A percentile compares a stretch with the other conserved stretches of the same genome.
These are phyloP conservation scores for Chloroclysta siterata DNA, from an alignment of 2,888 invertebrate species.

Conservation along the genomic window DNA sequence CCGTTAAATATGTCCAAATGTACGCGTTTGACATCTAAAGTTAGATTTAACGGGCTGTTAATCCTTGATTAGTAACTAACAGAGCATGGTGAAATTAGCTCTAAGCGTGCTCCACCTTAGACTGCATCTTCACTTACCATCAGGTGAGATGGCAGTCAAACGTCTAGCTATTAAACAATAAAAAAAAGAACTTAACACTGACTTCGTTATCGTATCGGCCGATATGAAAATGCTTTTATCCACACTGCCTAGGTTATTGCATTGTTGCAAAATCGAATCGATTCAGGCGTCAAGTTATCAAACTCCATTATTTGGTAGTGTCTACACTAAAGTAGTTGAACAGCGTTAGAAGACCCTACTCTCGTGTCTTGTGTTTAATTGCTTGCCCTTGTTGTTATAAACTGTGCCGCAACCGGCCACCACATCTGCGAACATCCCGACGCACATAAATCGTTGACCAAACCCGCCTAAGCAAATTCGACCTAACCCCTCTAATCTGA, in stretches of 20 bases:
- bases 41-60: no score
- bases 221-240: no score
- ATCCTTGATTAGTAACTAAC: no score
- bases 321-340: constrained; percentile 21
- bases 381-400: constrained; percentile 75
- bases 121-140: no score
- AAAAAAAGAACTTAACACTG: no score
- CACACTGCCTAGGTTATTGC: neutral
- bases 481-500: constrained; percentile 69
- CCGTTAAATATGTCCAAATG: no score
- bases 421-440: constrained; percentile 62
- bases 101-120: no score
- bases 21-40: no score
- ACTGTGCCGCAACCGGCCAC: constrained; percentile 65
- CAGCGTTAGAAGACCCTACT: constrained; percentile 47
- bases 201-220: no score
- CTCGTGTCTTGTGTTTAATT: constrained; percentile 72
- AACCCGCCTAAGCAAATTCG: constrained; percentile 70
- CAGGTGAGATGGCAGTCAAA: no score
- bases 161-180: no score
- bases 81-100: no score
- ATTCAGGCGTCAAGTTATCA: constrained; percentile 20
- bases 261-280: constrained; percentile 22
- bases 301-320: constrained; percentile 21
- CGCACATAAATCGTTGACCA: constrained; percentile 72